A percentile compares a stretch with the other conserved stretches of the same genome.
phyloP scores from a whole-genome alignment of 2,113 vertebrate genomes.

The Vimba vimba region DNA sequence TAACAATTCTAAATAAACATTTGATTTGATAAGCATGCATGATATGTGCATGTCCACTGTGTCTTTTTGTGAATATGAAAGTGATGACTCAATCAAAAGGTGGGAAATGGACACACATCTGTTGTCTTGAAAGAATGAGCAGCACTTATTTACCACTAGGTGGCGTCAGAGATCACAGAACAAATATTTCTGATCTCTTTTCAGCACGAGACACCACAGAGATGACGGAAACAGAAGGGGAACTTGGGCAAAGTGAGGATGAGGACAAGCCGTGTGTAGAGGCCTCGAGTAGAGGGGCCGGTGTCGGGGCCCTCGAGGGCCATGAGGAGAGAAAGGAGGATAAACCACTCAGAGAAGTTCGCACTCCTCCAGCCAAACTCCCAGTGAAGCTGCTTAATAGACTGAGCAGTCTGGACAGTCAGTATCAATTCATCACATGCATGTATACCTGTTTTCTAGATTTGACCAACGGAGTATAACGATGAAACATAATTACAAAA shows the following conservation, averaged over 20 bases:
- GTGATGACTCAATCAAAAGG: neutral
- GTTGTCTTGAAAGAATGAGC: neutral
- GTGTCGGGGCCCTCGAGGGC: conserved; percentile 49
- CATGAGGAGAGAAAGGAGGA: conserved; percentile 55
- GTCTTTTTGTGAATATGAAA: neutral
- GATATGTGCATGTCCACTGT: neutral
- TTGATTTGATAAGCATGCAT: neutral
- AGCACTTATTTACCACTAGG: conserved; percentile 59
- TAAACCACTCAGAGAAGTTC: conserved; percentile 64
- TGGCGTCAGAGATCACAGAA: conserved; percentile 64
- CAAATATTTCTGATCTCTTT: neutral
- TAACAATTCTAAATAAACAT: no score
- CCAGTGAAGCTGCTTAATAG: conserved; percentile 74
- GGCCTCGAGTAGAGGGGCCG: conserved; percentile 46
- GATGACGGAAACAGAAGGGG: conserved; percentile 63
- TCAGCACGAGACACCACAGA: conserved; percentile 70
- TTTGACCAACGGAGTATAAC: neutral
- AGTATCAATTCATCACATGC: conserved; percentile 33
- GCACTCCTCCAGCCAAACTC: conserved; percentile 69
- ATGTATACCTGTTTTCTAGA: neutral
- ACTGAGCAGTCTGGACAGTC: conserved; percentile 77
- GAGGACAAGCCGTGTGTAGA: conserved; percentile 54
- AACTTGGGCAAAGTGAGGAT: conserved; percentile 65
- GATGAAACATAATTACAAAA: neutral
- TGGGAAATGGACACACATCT: neutral